Evolutionary conservation across 2,113 vertebrate species (phyloP), one percentile per base, ranked within the genome.

Genomic region (Pimephales promelas): DNA sequence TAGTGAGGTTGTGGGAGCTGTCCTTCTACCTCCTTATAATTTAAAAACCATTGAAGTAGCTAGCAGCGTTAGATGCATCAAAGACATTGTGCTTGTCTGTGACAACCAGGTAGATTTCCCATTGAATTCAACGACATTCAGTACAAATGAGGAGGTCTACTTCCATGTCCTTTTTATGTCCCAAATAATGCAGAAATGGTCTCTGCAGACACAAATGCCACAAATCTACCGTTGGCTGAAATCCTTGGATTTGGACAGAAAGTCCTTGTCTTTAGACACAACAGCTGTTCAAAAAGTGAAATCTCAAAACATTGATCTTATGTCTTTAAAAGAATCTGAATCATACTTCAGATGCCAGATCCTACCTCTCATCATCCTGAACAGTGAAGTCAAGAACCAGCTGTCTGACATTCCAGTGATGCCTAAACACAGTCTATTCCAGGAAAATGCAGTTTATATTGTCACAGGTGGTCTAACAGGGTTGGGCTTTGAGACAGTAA

Each of bases 401-500:
- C 54, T 86, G 4, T 95, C 96, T 68, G 88, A 94, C 5, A 95
- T 97, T 61, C 91, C 91, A 0, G 0, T 95, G 14, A 84, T 92
- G 2, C 81, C 88, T 47, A 77, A 88, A 61, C 87, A 87, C 34
- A 91, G 88, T 80, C 86, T 95, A 47, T 97, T 97, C 80, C 90
- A 78, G 81, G 92, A 90, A 61, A 90, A 90, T 1, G 91, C 92
- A 0, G 92, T 96, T 61, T 97, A 96, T n/a, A 81, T 97, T 3
- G 94, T 97, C 26, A 88, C 88, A 0, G 96, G 95, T 24, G 96
- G 95, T 4, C 94, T 97, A 13, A 94, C 95, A 59, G 96, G 96
- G 1, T 91, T 98, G 87, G 96, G 96, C 52, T 95, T 96, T 90
- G 95, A 97, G 93, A 97, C 96, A 0, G 95, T 97, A 81, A 96